phyloP scores from a whole-genome alignment of 1,140 invertebrate genomes.

The Spodoptera frugiperda region DNA sequence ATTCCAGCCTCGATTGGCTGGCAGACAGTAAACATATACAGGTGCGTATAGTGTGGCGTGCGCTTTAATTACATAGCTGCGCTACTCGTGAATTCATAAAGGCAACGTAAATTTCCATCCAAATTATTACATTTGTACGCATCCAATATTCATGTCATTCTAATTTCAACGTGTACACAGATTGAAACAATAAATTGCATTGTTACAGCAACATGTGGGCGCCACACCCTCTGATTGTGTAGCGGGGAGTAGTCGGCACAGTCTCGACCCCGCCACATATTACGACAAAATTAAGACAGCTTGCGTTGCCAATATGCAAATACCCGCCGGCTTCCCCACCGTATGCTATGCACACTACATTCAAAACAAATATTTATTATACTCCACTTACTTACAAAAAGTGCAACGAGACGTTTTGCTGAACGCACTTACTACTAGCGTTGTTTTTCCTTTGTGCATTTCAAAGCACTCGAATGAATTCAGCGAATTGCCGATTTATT shows the following conservation, averaged over 20 bases:
- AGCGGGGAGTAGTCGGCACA: slow-evolving; percentile 6
- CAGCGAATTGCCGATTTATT: slow-evolving; percentile 47
- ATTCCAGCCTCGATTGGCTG: not conserved
- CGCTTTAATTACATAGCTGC: slow-evolving; percentile 31
- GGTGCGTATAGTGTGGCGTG: not conserved
- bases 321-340: slow-evolving; percentile 49
- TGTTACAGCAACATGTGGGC: slow-evolving; percentile 54
- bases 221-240: slow-evolving; percentile 41
- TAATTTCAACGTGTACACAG: slow-evolving; percentile 60
- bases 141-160: slow-evolving; percentile 58
- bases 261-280: slow-evolving; percentile 49
- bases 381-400: slow-evolving; percentile 5
- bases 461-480: slow-evolving; percentile 44
- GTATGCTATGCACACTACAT: slow-evolving; percentile 43
- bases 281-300: slow-evolving; percentile 67
- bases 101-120: slow-evolving; percentile 33
- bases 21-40: not conserved
- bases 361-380: slow-evolving; percentile 59
- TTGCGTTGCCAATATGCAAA: slow-evolving; percentile 66
- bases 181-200: slow-evolving; percentile 68
- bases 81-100: slow-evolving; percentile 23
- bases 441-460: slow-evolving; percentile 28
- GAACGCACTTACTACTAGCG: not conserved
- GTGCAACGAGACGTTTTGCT: slow-evolving; percentile 4
- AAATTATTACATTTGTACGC: slow-evolving; percentile 41